Conservation (phyloP, 2,888 invertebrate species). For the Dryadula phaetusa region DNA sequence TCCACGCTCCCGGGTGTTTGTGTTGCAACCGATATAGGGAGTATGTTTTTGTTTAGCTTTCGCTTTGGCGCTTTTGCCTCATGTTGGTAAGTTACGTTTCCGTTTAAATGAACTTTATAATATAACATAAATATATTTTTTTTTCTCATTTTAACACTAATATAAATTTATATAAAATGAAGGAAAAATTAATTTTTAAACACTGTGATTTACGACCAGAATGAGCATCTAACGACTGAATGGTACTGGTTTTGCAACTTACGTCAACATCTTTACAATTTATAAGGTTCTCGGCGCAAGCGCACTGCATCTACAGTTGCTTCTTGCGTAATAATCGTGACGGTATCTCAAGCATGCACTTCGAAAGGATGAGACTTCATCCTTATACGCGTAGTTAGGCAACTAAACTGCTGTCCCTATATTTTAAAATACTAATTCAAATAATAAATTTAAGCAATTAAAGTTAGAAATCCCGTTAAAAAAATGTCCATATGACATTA, state of each 20-base stretch:
- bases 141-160: background rate
- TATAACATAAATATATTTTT: too few relatives aligned
- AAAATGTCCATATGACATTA: background rate
- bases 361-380: constrained; percentile 21
- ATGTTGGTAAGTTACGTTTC: constrained; percentile 33
- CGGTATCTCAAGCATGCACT: constrained; percentile 22
- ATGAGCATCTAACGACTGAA: constrained; percentile 1
- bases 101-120: constrained; percentile 8
- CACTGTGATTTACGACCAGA: background rate
- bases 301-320: constrained; percentile 27
- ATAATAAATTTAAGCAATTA: background rate
- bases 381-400: constrained; percentile 7
- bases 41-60: constrained; percentile 53
- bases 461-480: background rate
- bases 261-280: constrained; percentile 14
- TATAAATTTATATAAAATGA: background rate
- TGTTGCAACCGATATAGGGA: constrained; percentile 50
- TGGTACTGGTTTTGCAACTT: constrained; percentile 21
- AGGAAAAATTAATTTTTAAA: background rate
- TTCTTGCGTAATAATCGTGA: constrained; percentile 26
- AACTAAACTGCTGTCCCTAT: background rate
- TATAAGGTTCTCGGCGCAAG: constrained; percentile 23
- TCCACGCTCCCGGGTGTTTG: constrained; percentile 50
- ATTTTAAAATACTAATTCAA: background rate
- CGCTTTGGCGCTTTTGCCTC: constrained; percentile 50